phyloP scores from a whole-genome alignment of 2,888 invertebrate species.

The Minunthozetes semirufus region DNA sequence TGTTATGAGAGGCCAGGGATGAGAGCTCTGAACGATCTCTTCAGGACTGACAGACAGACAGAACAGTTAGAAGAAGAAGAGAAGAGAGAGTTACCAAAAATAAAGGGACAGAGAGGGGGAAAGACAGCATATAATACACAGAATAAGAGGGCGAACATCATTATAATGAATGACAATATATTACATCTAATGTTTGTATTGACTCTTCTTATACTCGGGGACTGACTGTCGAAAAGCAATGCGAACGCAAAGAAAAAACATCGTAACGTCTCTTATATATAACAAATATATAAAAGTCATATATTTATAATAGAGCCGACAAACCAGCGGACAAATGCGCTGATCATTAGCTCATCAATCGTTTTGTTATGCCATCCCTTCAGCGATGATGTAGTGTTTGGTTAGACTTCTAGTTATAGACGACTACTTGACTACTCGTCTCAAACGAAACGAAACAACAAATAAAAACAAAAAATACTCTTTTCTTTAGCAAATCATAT shows the following conservation, averaged over 20 bases:
- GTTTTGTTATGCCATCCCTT: slow-evolving; percentile 8
- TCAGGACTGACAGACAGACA: too few relatives aligned
- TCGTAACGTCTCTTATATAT: not conserved
- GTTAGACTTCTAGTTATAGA: not conserved
- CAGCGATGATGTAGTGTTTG: slow-evolving; percentile 2
- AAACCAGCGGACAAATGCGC: not conserved
- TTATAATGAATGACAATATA: slow-evolving; percentile 15
- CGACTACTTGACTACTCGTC: not conserved
- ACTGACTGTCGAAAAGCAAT: not conserved
- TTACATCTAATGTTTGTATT: slow-evolving; percentile 6
- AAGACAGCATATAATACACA: too few relatives aligned
- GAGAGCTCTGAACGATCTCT: too few relatives aligned
- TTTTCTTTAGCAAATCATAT: not conserved
- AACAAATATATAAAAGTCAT: not conserved
- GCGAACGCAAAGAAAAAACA: too few relatives aligned
- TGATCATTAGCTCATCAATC: slow-evolving; percentile 18
- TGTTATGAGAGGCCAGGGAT: too few relatives aligned
- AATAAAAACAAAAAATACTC: not conserved
- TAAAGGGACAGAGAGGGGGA: too few relatives aligned
- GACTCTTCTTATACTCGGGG: not conserved
- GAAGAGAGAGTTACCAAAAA: too few relatives aligned
- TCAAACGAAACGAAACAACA: not conserved
- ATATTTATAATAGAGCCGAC: not conserved
- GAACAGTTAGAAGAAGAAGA: too few relatives aligned
- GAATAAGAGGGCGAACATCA: not conserved